Evolutionary conservation across 2,888 invertebrate species (phyloP).

Genomic region (Trachelus tabidus): DNA sequence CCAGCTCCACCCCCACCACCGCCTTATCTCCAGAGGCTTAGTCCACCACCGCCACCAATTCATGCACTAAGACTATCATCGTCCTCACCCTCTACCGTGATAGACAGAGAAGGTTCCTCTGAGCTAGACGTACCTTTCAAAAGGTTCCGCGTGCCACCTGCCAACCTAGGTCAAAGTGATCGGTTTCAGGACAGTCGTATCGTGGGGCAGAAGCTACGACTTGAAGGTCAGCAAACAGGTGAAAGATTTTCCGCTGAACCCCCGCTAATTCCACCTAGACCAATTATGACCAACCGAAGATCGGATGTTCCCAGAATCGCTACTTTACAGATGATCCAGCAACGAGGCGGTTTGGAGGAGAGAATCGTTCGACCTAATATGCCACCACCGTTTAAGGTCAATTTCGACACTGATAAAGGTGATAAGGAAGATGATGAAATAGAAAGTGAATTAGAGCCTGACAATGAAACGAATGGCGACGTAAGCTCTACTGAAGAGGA

Average conservation of each 20-base stretch:
- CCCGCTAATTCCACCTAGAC: slow-evolving; percentile 64
- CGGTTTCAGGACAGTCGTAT: slow-evolving; percentile 24
- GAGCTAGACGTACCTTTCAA: slow-evolving; percentile 5
- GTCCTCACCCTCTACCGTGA: slow-evolving; percentile 14
- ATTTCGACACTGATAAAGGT: slow-evolving; percentile 54
- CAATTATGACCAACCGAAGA: slow-evolving; percentile 64
- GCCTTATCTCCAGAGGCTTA: slow-evolving; percentile 64
- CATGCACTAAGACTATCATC: slow-evolving; percentile 35
- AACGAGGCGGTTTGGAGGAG: slow-evolving; percentile 52
- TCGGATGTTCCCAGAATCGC: slow-evolving; percentile 65
- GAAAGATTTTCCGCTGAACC: slow-evolving; percentile 52
- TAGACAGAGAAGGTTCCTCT: slow-evolving; percentile 1
- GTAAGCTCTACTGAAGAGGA: slow-evolving; percentile 29
- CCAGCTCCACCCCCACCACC: slow-evolving; percentile 60
- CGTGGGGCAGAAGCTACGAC: slow-evolving; percentile 37
- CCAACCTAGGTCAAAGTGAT: slow-evolving; percentile 21
- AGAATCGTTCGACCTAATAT: slow-evolving; percentile 33
- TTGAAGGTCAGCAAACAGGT: slow-evolving; percentile 19
- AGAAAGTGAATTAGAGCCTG: background rate
- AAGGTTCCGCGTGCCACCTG: slow-evolving; percentile 24
- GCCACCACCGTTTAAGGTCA: slow-evolving; percentile 63
- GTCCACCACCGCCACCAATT: slow-evolving; percentile 68
- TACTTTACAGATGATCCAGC: slow-evolving; percentile 78
- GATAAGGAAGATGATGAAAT: slow-evolving; percentile 27
- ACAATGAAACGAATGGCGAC: slow-evolving; percentile 23